Conservation (phyloP, 2,797 vertebrate genomes). For the Poliocrania exsul region DNA sequence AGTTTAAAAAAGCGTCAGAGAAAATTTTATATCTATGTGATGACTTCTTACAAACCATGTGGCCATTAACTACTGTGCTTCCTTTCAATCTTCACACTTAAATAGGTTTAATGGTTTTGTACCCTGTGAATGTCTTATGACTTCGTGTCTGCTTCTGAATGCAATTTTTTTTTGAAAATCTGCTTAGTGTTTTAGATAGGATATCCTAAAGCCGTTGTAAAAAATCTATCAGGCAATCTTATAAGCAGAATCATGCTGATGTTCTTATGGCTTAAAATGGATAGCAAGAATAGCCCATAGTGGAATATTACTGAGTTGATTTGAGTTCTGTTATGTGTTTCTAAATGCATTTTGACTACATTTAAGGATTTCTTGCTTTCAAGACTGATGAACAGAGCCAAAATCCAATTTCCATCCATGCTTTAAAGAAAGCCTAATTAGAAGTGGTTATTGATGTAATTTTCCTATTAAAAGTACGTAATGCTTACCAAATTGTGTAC, state of each 20-base stretch:
- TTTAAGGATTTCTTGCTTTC: conserved; percentile 35
- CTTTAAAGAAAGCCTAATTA: not conserved
- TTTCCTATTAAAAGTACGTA: not conserved
- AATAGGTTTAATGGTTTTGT: not conserved
- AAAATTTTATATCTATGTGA: not conserved
- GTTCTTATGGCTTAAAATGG: not conserved
- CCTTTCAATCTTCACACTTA: not conserved
- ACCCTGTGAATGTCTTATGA: not conserved
- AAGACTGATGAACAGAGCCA: not conserved
- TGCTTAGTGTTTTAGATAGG: not conserved
- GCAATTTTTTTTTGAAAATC: not conserved
- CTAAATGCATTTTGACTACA: not conserved
- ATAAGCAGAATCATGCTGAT: not conserved
- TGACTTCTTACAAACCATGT: not conserved
- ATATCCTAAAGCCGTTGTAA: not conserved
- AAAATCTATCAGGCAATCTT: not conserved
- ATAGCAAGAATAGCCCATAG: not conserved
- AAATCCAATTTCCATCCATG: not conserved
- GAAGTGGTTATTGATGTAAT: not conserved
- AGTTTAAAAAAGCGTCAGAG: not conserved
- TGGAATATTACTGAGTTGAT: not conserved
- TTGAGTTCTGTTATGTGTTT: not conserved
- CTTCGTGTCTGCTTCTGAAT: not conserved
- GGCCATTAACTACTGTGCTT: not conserved
- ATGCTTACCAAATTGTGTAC: not conserved